Evolutionary conservation across 1,140 invertebrate genomes (phyloP), one percentile per base, ranked within the genome.

Genomic region (Trichogramma pretiosum): DNA sequence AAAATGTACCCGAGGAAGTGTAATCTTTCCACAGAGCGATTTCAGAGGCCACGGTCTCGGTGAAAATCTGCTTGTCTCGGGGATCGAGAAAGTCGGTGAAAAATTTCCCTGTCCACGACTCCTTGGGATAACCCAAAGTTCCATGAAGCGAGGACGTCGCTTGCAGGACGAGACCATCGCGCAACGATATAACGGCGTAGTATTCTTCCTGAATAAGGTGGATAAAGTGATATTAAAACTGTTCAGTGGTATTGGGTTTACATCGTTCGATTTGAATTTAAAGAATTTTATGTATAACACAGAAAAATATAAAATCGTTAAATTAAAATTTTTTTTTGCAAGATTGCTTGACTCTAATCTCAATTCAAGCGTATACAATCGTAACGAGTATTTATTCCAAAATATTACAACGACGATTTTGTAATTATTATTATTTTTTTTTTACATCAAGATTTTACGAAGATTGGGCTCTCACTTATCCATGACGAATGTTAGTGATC

Each of bases 1-100:
- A n/a, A n/a, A n/a, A n/a, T n/a, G 41, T 57, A 62, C 67, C 61
- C 53, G 62, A 61, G 18, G 54, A 44, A 19, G 28, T 33, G 17
- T 59, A 66, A n/a, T 67, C 55, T n/a, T 54, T 47, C 0, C 52
- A 50, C 2, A 59, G 53, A 0, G 58, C 56, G 16, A 70, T 61
- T 11, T 68, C 68, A 23, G 68, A 71, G 3, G 77, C 77, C 40
- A 84, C 76, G 49, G 80, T 76, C 47, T 75, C 77, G 7, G 77
- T 73, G 47, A 85, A 78, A 10, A 76, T 73, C 10, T 69, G 64
- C 19, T 77, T 75, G 61, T 90, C 88, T 64, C 82, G 85, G 0
- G 82, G 79, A 67, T 90, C 85, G 1, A 93, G 74, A 58, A 90
- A 91, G 58, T 92, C 86, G 41, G 89, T 85, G 56, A 93, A 89